Evolutionary conservation across 2,113 vertebrate genomes (phyloP).

Genomic region (Raja brachyura): DNA sequence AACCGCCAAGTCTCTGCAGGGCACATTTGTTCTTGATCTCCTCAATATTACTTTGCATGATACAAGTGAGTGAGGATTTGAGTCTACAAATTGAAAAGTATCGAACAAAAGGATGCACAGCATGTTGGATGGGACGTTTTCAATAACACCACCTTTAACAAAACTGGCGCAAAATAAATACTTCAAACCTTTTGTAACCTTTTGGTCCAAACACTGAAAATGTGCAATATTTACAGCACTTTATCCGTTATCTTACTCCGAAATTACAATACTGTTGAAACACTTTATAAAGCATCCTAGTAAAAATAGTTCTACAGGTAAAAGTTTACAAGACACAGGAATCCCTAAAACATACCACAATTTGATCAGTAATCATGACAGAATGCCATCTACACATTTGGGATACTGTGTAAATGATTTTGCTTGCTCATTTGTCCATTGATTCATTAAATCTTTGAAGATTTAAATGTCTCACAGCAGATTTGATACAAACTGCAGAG

Average conservation of each 20-base stretch:
- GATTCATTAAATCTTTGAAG: constrained; percentile 29
- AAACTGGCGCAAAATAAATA: constrained; percentile 59
- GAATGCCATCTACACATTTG: constrained; percentile 33
- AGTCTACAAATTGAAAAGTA: constrained; percentile 24
- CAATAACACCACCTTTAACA: constrained; percentile 50
- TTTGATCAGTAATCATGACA: constrained; percentile 31
- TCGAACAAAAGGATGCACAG: constrained; percentile 40
- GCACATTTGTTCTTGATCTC: background rate
- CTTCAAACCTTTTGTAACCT: constrained; percentile 59
- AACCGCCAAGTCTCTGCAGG: background rate
- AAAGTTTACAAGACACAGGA: constrained; percentile 68
- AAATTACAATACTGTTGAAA: constrained; percentile 74
- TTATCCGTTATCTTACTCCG: constrained; percentile 51
- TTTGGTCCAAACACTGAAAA: constrained; percentile 75
- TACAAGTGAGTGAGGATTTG: background rate
- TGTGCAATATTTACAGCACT: constrained; percentile 73
- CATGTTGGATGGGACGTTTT: constrained; percentile 53
- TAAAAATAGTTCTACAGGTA: constrained; percentile 74
- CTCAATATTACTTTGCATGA: background rate
- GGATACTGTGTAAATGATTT: constrained; percentile 7
- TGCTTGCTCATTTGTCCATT: background rate
- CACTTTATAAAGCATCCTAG: constrained; percentile 74
- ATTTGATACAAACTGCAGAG: constrained; percentile 37
- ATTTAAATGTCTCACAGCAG: constrained; percentile 11
- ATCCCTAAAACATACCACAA: constrained; percentile 46